phyloP scores from a whole-genome alignment of 2,113 vertebrate genomes.

The Callionymus lyra region DNA sequence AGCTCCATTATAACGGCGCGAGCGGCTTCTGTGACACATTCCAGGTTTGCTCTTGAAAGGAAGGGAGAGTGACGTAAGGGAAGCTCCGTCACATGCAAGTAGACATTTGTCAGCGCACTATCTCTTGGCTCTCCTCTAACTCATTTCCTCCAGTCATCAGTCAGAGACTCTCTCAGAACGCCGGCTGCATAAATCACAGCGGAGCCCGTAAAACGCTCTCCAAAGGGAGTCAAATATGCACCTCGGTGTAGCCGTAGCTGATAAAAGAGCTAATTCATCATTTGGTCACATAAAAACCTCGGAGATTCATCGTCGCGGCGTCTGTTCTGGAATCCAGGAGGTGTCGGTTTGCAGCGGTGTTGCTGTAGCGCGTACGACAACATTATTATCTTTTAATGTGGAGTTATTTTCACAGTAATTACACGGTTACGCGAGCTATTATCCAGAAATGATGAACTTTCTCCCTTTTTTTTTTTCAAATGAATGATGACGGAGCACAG shows the following conservation, averaged over 20 bases:
- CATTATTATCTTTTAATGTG: too few species aligned
- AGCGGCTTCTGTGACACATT: constrained; percentile 26
- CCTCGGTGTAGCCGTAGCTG: constrained; percentile 33
- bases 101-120: constrained; percentile 40
- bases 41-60: constrained; percentile 34
- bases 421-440: too few species aligned
- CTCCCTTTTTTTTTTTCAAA: too few species aligned
- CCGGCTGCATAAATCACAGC: constrained; percentile 38
- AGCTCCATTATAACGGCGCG: neutral
- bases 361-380: too few species aligned
- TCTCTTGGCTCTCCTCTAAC: constrained; percentile 35
- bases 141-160: constrained; percentile 56
- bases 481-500: too few species aligned
- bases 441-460: too few species aligned
- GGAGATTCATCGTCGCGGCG: constrained; percentile 23
- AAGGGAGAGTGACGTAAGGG: constrained; percentile 18
- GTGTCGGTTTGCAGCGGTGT: neutral
- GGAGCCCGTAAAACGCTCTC: constrained; percentile 35
- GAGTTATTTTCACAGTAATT: too few species aligned
- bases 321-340: constrained; percentile 14
- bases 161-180: constrained; percentile 42
- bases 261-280: constrained; percentile 55
- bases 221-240: constrained; percentile 46
- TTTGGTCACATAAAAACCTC: constrained; percentile 37
- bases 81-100: constrained; percentile 27